Conservation (phyloP, 2,113 vertebrate genomes). For the Octodon degus region DNA sequence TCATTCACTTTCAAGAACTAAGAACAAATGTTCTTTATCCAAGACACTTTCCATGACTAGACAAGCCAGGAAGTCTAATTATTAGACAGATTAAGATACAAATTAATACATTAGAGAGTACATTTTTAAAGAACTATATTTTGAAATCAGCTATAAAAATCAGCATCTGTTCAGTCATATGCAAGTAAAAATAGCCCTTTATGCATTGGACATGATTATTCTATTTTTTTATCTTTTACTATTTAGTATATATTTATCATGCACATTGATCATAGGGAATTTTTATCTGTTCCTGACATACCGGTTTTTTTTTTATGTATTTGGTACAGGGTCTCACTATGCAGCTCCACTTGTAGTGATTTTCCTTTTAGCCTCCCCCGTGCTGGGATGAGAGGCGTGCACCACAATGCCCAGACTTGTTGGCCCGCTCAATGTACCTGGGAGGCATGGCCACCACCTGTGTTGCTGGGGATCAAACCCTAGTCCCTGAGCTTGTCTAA, state of each 20-base stretch:
- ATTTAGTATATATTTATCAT: neutral
- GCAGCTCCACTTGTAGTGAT: no score
- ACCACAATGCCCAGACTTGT: no score
- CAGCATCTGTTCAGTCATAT: neutral
- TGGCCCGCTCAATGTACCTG: no score
- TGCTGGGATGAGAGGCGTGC: no score
- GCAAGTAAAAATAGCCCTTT: neutral
- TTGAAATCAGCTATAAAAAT: slow-evolving; percentile 46
- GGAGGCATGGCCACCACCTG: no score
- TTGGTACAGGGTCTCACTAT: no score
- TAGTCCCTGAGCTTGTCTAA: no score
- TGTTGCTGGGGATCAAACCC: no score
- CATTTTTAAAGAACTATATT: slow-evolving; percentile 18
- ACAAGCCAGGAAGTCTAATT: slow-evolving; percentile 62
- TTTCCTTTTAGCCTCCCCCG: no score
- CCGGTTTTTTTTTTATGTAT: no score
- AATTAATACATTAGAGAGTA: slow-evolving; percentile 37
- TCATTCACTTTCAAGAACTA: slow-evolving; percentile 37
- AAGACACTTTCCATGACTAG: slow-evolving; percentile 44
- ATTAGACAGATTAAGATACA: slow-evolving; percentile 68
- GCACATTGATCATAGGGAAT: neutral
- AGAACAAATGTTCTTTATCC: slow-evolving; percentile 69
- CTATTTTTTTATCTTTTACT: neutral
- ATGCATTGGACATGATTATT: neutral
- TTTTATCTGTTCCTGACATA: neutral